Base-by-base conservation (phyloP, 2,113 vertebrate genomes). In the Morone chrysops region DNA sequence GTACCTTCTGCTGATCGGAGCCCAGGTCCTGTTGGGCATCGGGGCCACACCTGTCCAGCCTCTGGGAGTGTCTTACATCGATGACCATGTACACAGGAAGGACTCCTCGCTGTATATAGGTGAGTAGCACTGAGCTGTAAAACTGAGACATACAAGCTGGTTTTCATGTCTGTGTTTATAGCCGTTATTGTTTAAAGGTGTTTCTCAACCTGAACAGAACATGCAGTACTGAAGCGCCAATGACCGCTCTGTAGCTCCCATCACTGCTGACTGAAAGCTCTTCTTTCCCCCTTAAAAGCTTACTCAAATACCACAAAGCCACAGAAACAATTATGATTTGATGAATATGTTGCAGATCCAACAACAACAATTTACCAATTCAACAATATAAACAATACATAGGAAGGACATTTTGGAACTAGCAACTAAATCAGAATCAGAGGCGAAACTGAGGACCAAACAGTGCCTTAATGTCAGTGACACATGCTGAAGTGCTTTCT, bases 1-100 rank as follows among this genome's bases (percentile, higher is more conserved):
- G 98, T 99, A 99, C 94, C 96, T 99, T 90, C 96, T 99, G 93
- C 97, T 99, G 83, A 99, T 99, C 43, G 98, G 97, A 85, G 98
- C 98, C 75, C 98, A 99, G 94, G 97, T 99, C 51, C 97, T 99
- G 80, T 94, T 99, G 90, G 98, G 98, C 70, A 98, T 99, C 82
- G 98, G 98, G 84, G 98, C 98, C 91, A 99, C 98, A 2, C 98
- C 98, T 5, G 98, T 99, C 76, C 98, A 94, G 87, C 93, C 94
- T 72, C 88, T 95, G 70, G 93, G 93, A 41, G 93, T 94, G 71
- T 87, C 94, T 90, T 99, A 99, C 90, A 99, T 99, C 8, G 98
- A 99, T 16, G 98, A 99, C 94, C 98, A 99, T 0, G 97, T 99
- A 79, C 96, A 96, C 59, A 94, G 96, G 92, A 98, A 99, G 94